Percentiles rank a stretch among this genome's conserved stretches.
These are phyloP conservation scores for Eledona agricola DNA, from an alignment of 2,888 invertebrate genomes.

Conservation along the genomic window DNA sequence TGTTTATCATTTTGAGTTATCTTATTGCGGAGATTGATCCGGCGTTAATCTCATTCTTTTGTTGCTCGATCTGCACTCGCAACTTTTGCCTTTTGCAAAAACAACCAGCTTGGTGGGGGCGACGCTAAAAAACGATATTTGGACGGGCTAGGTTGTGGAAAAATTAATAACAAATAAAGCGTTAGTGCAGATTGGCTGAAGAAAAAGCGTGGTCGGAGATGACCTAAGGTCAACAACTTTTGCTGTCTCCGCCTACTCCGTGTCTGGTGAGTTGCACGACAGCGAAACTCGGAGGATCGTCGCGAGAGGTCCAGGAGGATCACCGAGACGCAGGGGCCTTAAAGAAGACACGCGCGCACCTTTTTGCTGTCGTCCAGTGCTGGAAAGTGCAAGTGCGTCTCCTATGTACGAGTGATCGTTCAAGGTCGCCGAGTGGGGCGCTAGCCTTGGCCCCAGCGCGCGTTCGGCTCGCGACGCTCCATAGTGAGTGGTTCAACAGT, in stretches of 20 bases:
- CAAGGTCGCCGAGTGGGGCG: constrained; percentile 60
- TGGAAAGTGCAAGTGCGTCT: constrained; percentile 56
- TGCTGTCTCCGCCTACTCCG: constrained; percentile 62
- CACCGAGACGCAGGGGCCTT: constrained; percentile 31
- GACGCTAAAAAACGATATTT: too few relatives aligned
- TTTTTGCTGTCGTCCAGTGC: constrained; percentile 39
- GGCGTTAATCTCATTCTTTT: constrained; percentile 42
- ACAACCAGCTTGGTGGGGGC: too few relatives aligned
- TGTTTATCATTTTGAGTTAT: constrained; percentile 55
- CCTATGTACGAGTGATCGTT: constrained; percentile 58
- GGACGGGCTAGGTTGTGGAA: constrained; percentile 7
- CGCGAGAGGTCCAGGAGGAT: constrained; percentile 42
- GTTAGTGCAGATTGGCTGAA: constrained; percentile 49
- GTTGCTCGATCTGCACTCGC: too few relatives aligned
- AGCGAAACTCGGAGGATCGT: constrained; percentile 46
- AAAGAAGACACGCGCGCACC: constrained; percentile 37
- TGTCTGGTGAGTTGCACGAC: constrained; percentile 57
- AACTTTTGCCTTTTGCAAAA: too few relatives aligned
- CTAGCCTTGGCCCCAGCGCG: constrained; percentile 55
- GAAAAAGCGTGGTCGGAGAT: constrained; percentile 59
- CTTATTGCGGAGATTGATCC: constrained; percentile 46
- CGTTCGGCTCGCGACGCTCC: constrained; percentile 58
- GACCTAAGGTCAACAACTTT: constrained; percentile 64
- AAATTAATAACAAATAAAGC: constrained; percentile 34
- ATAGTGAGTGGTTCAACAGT: constrained; percentile 47